Conservation (phyloP, 2,113 vertebrate species). For the Carlito syrichta region DNA sequence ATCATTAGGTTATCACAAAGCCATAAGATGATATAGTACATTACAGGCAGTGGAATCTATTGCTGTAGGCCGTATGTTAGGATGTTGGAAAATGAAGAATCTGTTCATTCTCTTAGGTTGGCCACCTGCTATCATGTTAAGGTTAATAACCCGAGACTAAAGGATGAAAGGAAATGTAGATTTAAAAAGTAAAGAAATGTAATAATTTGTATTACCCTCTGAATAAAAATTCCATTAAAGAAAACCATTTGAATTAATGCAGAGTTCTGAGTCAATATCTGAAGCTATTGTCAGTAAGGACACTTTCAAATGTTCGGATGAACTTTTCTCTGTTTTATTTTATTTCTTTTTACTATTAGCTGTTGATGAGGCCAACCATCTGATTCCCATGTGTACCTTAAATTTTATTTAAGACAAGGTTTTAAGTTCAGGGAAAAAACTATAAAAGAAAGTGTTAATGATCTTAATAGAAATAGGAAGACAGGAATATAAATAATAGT, state of each 20-base stretch:
- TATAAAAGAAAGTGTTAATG: neutral
- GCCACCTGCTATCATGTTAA: neutral
- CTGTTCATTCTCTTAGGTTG: constrained; percentile 5
- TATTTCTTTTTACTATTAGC: neutral
- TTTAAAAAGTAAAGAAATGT: neutral
- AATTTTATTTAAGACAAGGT: neutral
- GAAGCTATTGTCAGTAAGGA: neutral
- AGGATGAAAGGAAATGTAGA: neutral
- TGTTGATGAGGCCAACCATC: neutral
- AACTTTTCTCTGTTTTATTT: neutral
- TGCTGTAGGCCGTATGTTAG: neutral
- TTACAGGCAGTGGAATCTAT: neutral
- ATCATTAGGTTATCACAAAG: constrained; percentile 35
- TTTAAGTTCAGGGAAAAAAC: neutral
- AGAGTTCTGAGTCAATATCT: neutral
- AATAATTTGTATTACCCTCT: neutral
- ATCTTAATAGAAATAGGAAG: neutral
- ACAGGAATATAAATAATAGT: neutral
- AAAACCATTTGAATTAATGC: neutral
- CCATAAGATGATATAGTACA: neutral
- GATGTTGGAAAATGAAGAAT: neutral
- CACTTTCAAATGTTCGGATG: neutral
- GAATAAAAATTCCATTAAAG: neutral
- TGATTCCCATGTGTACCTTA: neutral
- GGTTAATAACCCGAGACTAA: constrained; percentile 19